A percentile compares a stretch with the other conserved stretches of the same genome.
Conservation (phyloP, 2,797 vertebrate genomes). For the Mus caroli region DNA sequence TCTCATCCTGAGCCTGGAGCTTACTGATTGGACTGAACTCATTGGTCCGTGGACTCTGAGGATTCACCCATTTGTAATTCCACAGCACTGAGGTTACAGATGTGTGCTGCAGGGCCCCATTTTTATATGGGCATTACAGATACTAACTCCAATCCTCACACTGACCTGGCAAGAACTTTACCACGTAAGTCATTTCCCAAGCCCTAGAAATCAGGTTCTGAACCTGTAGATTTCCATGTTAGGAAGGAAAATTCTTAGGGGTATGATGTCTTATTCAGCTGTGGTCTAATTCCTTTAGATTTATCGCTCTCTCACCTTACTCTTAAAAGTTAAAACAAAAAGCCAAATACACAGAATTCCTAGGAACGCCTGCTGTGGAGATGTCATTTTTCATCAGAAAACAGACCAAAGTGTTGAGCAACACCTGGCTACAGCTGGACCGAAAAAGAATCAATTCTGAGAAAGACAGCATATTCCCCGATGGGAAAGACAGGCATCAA, state of each 20-base stretch:
- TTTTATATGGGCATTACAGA: background rate
- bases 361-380: constrained; percentile 26
- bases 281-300: background rate
- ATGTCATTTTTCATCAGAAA: constrained; percentile 66
- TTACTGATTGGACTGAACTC: background rate
- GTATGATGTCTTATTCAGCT: background rate
- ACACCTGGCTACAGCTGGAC: constrained; percentile 57
- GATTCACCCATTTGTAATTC: no score
- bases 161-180: background rate
- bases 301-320: constrained; percentile 47
- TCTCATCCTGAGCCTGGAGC: background rate
- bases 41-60: background rate
- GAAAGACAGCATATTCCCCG: constrained; percentile 77
- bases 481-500: constrained; percentile 86
- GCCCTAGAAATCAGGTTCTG: background rate
- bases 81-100: no score
- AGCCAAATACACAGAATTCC: background rate
- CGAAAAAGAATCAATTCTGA: constrained; percentile 76
- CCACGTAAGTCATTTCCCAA: background rate
- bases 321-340: constrained; percentile 53
- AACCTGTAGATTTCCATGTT: background rate
- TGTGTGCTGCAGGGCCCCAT: background rate
- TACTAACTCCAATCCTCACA: background rate
- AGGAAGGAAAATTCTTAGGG: background rate
- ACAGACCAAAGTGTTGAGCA: background rate